Evolutionary conservation across 2,888 invertebrate species (phyloP).

Genomic region (Lissocephala sabroskyi): DNA sequence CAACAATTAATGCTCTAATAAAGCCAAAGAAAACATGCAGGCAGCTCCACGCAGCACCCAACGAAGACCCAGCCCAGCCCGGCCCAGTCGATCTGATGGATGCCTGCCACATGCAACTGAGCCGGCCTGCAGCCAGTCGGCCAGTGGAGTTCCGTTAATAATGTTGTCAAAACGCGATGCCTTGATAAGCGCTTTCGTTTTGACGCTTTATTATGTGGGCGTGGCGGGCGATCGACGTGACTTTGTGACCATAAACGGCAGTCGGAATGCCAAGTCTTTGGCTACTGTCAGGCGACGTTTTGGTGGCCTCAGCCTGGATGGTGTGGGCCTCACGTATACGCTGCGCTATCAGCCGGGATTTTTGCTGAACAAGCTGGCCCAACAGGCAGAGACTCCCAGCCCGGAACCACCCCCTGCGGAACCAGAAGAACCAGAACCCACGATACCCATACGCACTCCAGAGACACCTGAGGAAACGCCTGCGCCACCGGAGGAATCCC

Average conservation of each 20-base stretch:
- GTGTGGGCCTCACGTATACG: slow-evolving; percentile 45
- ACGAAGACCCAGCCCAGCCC: no score
- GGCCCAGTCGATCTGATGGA: slow-evolving; percentile 11
- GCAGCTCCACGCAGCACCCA: slow-evolving; percentile 2
- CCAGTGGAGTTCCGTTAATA: slow-evolving; percentile 59
- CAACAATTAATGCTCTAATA: slow-evolving; percentile 71
- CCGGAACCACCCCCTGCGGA: slow-evolving; percentile 20
- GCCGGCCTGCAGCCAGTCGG: slow-evolving; percentile 47
- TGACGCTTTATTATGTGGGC: slow-evolving; percentile 58
- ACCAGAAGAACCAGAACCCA: slow-evolving; percentile 37
- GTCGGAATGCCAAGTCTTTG: slow-evolving; percentile 15
- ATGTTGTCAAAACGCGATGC: slow-evolving; percentile 61
- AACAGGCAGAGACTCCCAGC: slow-evolving; percentile 28
- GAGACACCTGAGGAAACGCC: slow-evolving; percentile 11
- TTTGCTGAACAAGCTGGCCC: slow-evolving; percentile 47
- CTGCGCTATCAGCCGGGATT: slow-evolving; percentile 57
- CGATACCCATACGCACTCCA: slow-evolving; percentile 42
- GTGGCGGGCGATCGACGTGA: slow-evolving; percentile 26
- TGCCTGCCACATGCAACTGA: slow-evolving; percentile 18
- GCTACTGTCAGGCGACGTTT: slow-evolving; percentile 19
- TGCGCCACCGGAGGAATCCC: slow-evolving; percentile 6
- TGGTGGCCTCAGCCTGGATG: slow-evolving; percentile 34
- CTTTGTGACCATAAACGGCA: slow-evolving; percentile 49
- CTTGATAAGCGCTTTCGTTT: slow-evolving; percentile 54
- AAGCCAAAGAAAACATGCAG: slow-evolving; percentile 55